Conservation (phyloP, 2,113 vertebrate genomes). For the Zeus faber region DNA sequence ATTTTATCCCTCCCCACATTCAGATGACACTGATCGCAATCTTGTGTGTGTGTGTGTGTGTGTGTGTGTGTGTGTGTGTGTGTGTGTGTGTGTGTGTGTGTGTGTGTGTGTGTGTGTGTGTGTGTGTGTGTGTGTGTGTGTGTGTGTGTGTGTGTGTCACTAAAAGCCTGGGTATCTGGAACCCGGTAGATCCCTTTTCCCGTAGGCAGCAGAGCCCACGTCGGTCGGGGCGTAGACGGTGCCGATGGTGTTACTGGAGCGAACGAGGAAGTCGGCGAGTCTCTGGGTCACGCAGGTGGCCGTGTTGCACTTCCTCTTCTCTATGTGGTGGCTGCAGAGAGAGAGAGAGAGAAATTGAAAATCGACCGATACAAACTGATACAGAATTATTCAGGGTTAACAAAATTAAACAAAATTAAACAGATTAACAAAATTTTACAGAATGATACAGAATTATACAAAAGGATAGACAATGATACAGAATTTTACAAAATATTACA, state of each 20-base stretch:
- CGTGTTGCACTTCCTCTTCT: slow-evolving; percentile 86
- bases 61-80: not conserved
- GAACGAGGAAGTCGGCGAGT: slow-evolving; percentile 85
- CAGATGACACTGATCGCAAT: too few relatives aligned
- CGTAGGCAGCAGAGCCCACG: slow-evolving; percentile 83
- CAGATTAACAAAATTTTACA: not conserved
- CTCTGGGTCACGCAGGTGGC: slow-evolving; percentile 88
- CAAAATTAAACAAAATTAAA: not conserved
- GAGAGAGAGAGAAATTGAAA: not conserved
- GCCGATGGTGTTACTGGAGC: slow-evolving; percentile 80
- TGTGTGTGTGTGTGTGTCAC: slow-evolving; percentile 3
- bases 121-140: not conserved
- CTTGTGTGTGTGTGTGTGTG: not conserved
- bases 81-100: not conserved
- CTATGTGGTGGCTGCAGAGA: slow-evolving; percentile 72
- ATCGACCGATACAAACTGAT: too few relatives aligned
- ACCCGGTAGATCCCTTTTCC: slow-evolving; percentile 77
- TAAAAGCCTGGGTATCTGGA: slow-evolving; percentile 68
- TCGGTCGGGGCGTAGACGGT: slow-evolving; percentile 79
- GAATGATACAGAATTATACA: not conserved
- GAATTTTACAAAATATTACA: not conserved
- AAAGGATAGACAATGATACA: not conserved
- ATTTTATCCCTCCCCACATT: too few relatives aligned
- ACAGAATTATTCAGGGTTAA: not conserved
- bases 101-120: not conserved